phyloP scores from a whole-genome alignment of 1,140 invertebrate genomes.

The Sweltsa coloradensis region DNA sequence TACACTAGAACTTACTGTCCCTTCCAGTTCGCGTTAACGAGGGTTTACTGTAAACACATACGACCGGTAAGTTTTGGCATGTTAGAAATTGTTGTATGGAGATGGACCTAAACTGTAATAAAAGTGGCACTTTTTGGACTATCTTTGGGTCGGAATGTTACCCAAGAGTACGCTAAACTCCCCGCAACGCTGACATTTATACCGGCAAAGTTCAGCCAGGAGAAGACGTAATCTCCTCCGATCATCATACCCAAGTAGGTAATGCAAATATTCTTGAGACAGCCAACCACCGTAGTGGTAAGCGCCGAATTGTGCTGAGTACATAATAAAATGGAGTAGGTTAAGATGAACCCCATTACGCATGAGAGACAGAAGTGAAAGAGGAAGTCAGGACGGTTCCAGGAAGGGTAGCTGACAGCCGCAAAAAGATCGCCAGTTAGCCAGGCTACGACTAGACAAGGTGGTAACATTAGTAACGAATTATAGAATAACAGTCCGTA shows the following conservation, averaged over 20 bases:
- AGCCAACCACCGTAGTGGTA: constrained; percentile 96
- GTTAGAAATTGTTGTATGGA: too few species aligned
- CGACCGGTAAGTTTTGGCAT: too few species aligned
- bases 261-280: constrained; percentile 85
- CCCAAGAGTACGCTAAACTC: constrained; percentile 66
- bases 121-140: too few species aligned
- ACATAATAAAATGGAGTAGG: constrained; percentile 90
- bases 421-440: constrained; percentile 67
- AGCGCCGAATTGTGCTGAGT: constrained; percentile 93
- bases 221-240: constrained; percentile 94
- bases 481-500: constrained; percentile 96
- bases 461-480: constrained; percentile 86
- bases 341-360: constrained; percentile 91
- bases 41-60: too few species aligned
- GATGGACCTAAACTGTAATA: too few species aligned
- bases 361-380: constrained; percentile 81
- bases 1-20: too few species aligned
- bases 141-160: constrained; percentile 54
- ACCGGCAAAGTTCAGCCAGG: constrained; percentile 85
- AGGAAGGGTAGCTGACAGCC: constrained; percentile 49
- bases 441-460: constrained; percentile 59
- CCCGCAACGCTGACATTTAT: constrained; percentile 79
- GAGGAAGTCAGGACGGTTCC: constrained; percentile 65
- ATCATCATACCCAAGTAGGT: constrained; percentile 94
- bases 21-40: too few species aligned